phyloP scores from a whole-genome alignment of 2,113 vertebrate species.

The Anser brachyrhynchus region DNA sequence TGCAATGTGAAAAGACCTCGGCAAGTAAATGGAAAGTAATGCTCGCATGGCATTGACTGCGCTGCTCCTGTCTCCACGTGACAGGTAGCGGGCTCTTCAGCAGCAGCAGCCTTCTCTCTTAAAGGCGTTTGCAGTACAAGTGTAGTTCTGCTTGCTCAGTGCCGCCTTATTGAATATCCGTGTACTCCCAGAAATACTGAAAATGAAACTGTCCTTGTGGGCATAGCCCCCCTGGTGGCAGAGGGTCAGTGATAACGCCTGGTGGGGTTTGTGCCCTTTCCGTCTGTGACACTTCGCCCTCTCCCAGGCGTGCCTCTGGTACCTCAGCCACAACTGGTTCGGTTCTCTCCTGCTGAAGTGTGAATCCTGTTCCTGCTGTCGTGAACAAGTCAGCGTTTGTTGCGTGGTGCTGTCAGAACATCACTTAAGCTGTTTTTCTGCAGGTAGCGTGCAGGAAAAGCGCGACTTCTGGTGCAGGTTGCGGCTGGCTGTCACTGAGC shows the following conservation, averaged over 20 bases:
- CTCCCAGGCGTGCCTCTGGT: accelerated
- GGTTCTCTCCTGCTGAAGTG: not conserved
- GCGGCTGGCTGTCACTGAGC: not conserved
- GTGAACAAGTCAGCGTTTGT: not conserved
- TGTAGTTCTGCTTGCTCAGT: not conserved
- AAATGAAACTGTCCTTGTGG: not conserved
- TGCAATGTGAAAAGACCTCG: not conserved
- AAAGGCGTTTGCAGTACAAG: not conserved
- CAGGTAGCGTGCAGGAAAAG: not conserved
- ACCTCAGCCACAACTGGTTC: not conserved
- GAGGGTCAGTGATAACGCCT: not conserved
- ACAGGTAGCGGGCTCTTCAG: accelerated
- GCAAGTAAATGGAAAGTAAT: not conserved
- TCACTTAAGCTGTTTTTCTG: not conserved
- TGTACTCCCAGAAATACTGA: not conserved
- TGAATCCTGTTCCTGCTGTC: not conserved
- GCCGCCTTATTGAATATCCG: too few relatives aligned
- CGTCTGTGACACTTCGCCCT: not conserved
- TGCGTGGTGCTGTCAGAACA: not conserved
- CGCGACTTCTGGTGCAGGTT: not conserved
- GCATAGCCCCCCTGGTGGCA: not conserved
- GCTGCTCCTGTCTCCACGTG: not conserved
- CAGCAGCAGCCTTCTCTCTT: not conserved
- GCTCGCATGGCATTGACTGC: accelerated
- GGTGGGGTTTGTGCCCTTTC: not conserved